Percentiles rank a stretch among this genome's conserved stretches.
Evolutionary conservation across 1,140 invertebrate species (phyloP).

Genomic region (Caenorhabditis briggsae): DNA sequence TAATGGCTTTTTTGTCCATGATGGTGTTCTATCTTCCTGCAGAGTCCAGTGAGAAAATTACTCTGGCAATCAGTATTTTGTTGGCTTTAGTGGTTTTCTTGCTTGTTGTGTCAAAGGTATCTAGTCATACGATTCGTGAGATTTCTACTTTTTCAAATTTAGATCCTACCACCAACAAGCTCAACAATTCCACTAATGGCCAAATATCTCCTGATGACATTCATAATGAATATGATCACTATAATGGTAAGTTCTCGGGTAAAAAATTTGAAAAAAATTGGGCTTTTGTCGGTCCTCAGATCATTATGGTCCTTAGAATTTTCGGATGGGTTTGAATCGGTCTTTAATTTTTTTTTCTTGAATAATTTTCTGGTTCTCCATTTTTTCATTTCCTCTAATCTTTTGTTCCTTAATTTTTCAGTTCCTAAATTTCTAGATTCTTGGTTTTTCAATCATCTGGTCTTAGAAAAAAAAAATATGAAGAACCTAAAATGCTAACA

Average conservation of each 20-base stretch:
- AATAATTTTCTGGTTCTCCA: too few relatives aligned
- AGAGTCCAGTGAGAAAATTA: conserved; percentile 89
- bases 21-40: conserved; percentile 95
- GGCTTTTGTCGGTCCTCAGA: too few relatives aligned
- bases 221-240: conserved; percentile 99
- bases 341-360: too few relatives aligned
- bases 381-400: too few relatives aligned
- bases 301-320: too few relatives aligned
- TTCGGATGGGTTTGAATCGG: too few relatives aligned
- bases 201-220: conserved; percentile 97
- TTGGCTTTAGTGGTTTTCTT: conserved; percentile 98
- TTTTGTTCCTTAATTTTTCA: too few relatives aligned
- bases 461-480: too few relatives aligned
- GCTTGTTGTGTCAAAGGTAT: conserved; percentile 89
- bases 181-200: conserved; percentile 93
- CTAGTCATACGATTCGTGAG: neutral
- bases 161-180: conserved; percentile 94
- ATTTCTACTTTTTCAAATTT: neutral
- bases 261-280: neutral
- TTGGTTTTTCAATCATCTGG: too few relatives aligned
- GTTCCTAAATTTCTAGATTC: too few relatives aligned
- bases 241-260: conserved; percentile 82
- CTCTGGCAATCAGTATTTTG: conserved; percentile 95
- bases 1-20: conserved; percentile 97
- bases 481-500: too few relatives aligned